Base-by-base conservation (phyloP, 1,140 invertebrate genomes). In the Brachionus asplanchnoidis region DNA sequence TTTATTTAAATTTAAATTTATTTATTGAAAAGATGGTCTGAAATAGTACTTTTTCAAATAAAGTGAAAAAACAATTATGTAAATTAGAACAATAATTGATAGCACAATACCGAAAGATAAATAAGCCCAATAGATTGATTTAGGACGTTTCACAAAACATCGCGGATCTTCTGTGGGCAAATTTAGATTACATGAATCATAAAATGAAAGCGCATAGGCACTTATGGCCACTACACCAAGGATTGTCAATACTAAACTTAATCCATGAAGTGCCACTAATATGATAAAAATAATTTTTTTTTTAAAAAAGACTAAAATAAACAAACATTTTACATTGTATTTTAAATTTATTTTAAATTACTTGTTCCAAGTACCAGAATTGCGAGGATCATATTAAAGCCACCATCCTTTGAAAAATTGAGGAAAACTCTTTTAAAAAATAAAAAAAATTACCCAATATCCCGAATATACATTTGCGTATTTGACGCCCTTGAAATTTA, bases 41-140 rank as follows among this genome's bases (percentile, higher is more conserved):
- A 73, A 73, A 73, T 73, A 73, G 32, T 73, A 40, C 3, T 73
- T 73, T 73, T 73, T 73, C 17, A 73, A 73, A 73, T 73, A 20
- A 7, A 73, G 9, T 20, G 68, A 73, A 73, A 73, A 44, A 6
- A 40, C 11, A 17, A 73, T 73, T 4, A 73, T 40, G 9, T 20
- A 73, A 17, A 73, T 12, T 40, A 73, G 28, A 73, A n/a, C 7
- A 40, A 73, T n/a, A n/a, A 73, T 73, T 73, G 36, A 40, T 3
- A 42, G 9, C 9, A 42, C 17, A 26, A 77, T 50, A 23, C 73
- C 73, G 28, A 77, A 50, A 14, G 42, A 9, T 14, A 77, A 50
- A 28, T 26, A 50, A 32, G 44, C n/a, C 73, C 73, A 77, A 77
- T 77, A 77, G 20, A 77, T 36, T 28, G 73, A 1, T n/a, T 20